A percentile compares a stretch with the other conserved stretches of the same genome.
phyloP scores from a whole-genome alignment of 1,140 invertebrate species.

The Zaprionus capensis region DNA sequence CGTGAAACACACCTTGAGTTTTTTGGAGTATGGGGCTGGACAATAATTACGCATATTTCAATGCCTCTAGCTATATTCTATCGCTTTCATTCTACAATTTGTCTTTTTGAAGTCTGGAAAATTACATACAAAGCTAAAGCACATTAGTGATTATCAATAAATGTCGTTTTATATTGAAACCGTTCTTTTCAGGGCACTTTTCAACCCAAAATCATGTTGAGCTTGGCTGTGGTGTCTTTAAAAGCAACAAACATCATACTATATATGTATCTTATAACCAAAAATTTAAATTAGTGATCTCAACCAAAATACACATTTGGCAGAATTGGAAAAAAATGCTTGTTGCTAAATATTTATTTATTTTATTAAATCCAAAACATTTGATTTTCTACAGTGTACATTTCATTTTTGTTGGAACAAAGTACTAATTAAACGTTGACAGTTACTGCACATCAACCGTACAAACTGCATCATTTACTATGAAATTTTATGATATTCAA shows the following conservation, averaged over 20 bases:
- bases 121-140: conserved; percentile 91
- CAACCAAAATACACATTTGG: too few relatives aligned
- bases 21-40: conserved; percentile 94
- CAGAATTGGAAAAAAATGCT: background rate
- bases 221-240: too few relatives aligned
- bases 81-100: conserved; percentile 96
- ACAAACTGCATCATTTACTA: background rate
- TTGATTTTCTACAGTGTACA: conserved; percentile 4
- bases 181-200: too few relatives aligned
- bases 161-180: background rate
- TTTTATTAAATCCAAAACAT: conserved; percentile 8
- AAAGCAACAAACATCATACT: too few relatives aligned
- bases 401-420: background rate
- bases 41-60: conserved; percentile 93
- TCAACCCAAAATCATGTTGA: too few relatives aligned
- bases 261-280: too few relatives aligned
- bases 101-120: conserved; percentile 98
- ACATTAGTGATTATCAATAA: conserved; percentile 49
- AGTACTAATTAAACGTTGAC: background rate
- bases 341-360: conserved; percentile 14
- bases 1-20: conserved; percentile 91
- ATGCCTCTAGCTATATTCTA: conserved; percentile 95
- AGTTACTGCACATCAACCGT: background rate
- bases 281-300: too few relatives aligned
- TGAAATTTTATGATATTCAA: background rate